A percentile compares a stretch with the other conserved stretches of the same genome.
Conservation (phyloP, 2,888 invertebrate species). For the Herminia tarsipennalis region DNA sequence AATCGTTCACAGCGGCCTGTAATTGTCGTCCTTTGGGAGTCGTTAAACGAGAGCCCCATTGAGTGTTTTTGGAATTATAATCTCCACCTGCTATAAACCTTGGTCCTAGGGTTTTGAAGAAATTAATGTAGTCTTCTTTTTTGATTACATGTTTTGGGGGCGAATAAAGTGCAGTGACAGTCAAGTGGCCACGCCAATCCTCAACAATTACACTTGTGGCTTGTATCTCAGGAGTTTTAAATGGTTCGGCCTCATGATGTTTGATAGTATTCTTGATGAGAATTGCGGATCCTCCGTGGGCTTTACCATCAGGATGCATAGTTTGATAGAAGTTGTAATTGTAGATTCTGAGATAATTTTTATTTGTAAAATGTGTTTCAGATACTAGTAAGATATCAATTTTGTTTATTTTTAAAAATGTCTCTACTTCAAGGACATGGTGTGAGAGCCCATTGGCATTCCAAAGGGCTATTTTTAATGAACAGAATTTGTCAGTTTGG, state of each 20-base stretch:
- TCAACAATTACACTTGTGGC: neutral
- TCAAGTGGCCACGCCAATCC: neutral
- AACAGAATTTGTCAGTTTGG: slow-evolving; percentile 6
- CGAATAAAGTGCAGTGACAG: neutral
- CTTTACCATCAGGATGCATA: too few species aligned
- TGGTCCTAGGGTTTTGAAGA: neutral
- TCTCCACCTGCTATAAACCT: slow-evolving; percentile 2
- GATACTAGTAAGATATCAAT: slow-evolving; percentile 6
- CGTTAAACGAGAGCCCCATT: slow-evolving; percentile 3
- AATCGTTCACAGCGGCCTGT: neutral
- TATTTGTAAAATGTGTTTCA: too few species aligned
- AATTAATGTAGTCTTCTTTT: neutral
- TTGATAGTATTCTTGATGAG: neutral
- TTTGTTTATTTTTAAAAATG: slow-evolving; percentile 6
- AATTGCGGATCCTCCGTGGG: neutral
- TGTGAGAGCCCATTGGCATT: too few species aligned
- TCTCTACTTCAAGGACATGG: slow-evolving; percentile 10
- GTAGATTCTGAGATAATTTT: too few species aligned
- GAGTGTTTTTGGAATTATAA: slow-evolving; percentile 4
- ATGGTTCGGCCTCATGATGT: neutral
- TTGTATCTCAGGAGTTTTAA: neutral
- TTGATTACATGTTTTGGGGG: neutral
- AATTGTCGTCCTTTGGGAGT: slow-evolving; percentile 3
- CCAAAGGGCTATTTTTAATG: slow-evolving; percentile 11
- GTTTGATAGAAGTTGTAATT: too few species aligned